These are phyloP conservation scores for Adelosebastes latens DNA, from an alignment of 2,797 vertebrate species.

Conservation along the genomic window DNA sequence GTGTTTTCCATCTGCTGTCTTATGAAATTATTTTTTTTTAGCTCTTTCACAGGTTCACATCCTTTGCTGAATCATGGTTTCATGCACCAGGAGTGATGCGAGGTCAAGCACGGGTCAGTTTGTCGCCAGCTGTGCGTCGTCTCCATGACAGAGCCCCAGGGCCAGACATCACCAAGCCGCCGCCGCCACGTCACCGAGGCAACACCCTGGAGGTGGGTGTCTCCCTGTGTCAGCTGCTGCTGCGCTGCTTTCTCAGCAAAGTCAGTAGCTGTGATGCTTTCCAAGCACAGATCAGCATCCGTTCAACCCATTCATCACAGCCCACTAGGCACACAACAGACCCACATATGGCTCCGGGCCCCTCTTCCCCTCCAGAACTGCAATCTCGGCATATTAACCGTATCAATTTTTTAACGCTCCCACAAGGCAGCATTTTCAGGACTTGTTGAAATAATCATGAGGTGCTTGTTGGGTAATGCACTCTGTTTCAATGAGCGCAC, in stretches of 20 bases:
- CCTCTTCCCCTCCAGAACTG: conserved; percentile 56
- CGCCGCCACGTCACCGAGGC: not conserved
- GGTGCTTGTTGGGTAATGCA: conserved; percentile 75
- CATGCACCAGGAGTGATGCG: not conserved
- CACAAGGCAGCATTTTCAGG: conserved; percentile 69
- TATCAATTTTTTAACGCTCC: conserved; percentile 77
- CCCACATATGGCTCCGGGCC: conserved; percentile 63
- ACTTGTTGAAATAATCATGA: conserved; percentile 80
- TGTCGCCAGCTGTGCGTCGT: not conserved
- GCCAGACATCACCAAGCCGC: not conserved
- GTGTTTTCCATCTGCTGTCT: conserved; percentile 25
- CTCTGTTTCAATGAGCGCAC: conserved; percentile 68
- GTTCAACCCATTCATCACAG: conserved; percentile 65
- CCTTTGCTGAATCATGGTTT: conserved; percentile 27
- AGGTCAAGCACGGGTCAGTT: conserved; percentile 18
- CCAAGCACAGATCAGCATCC: conserved; percentile 66
- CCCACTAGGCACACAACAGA: conserved; percentile 58
- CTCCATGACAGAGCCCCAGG: not conserved
- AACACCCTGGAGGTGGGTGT: conserved; percentile 35
- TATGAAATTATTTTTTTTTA: not conserved
- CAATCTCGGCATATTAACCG: conserved; percentile 70
- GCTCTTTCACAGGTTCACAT: not conserved
- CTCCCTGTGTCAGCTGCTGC: conserved; percentile 43
- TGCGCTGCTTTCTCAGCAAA: conserved; percentile 37
- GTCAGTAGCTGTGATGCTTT: conserved; percentile 48